Evolutionary conservation across 2,797 vertebrate genomes (phyloP).

Genomic region (Sandelia bainsii): DNA sequence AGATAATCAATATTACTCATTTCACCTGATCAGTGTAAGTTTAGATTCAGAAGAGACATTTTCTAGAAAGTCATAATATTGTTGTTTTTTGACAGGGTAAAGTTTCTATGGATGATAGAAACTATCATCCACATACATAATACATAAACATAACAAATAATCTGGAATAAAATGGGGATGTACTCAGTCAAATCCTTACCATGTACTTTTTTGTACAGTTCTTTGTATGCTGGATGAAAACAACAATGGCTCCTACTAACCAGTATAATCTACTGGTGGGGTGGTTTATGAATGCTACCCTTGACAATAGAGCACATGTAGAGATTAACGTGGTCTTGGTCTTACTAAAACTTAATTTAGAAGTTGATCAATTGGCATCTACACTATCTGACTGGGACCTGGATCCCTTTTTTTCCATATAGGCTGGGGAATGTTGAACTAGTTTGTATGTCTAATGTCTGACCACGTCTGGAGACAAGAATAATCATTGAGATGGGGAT

Average conservation of each 20-base stretch:
- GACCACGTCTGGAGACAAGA: background rate
- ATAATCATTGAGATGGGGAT: background rate
- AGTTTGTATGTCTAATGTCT: background rate
- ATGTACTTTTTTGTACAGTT: too few relatives aligned
- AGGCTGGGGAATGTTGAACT: background rate
- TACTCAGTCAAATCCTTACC: too few relatives aligned
- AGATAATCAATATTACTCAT: too few relatives aligned
- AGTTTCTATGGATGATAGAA: constrained; percentile 47
- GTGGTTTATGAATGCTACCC: too few relatives aligned
- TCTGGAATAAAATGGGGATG: too few relatives aligned
- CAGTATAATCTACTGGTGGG: too few relatives aligned
- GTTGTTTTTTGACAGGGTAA: constrained; percentile 11
- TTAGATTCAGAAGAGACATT: constrained; percentile 26
- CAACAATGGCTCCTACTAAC: too few relatives aligned
- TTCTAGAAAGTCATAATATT: constrained; percentile 31
- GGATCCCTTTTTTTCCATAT: background rate
- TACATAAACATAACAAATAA: too few relatives aligned
- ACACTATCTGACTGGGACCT: too few relatives aligned
- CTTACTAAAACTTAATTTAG: background rate
- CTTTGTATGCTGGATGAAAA: too few relatives aligned
- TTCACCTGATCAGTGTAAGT: background rate
- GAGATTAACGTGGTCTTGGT: background rate
- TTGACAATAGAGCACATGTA: too few relatives aligned
- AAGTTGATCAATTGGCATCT: background rate
- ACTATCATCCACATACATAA: constrained; percentile 26